Evolutionary conservation across 2,888 invertebrate species (phyloP), one percentile per base, ranked within the genome.

Genomic region (Acanthosepion esculentum): DNA sequence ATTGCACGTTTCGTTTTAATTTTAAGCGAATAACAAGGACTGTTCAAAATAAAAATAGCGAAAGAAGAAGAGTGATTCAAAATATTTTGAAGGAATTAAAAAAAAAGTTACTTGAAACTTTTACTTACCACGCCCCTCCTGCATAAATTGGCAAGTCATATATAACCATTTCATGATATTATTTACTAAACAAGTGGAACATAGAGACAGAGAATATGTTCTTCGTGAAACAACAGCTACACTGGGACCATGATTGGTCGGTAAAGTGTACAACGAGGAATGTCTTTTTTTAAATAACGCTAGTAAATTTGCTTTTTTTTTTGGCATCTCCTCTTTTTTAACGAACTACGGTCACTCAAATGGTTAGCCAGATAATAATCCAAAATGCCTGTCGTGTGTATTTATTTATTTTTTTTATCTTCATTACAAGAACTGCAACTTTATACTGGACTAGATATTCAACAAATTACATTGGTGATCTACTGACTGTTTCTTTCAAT

Each of bases 91-190:
- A n/a, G 8, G 10, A 33, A n/a, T n/a, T n/a, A 10, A 10, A n/a
- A 78, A 78, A n/a, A 15, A 78, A n/a, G 33, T n/a, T 10, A 78
- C 33, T 78, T n/a, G n/a, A n/a, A 78, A 78, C 78, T n/a, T 78
- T n/a, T 78, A 78, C 78, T 78, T 78, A 78, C 78, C 78, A 78
- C 78, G n/a, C 78, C 78, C 78, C 78, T 78, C 78, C 78, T 78
- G 78, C n/a, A 78, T 78, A 78, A 78, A 78, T 78, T 78, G 78
- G 18, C 78, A 78, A n/a, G 12, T 12, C 78, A 78, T n/a, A 78
- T 33, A 33, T 78, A n/a, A 78, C 78, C n/a, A n/a, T 78, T n/a
- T 78, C n/a, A 78, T 12, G 15, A 78, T 78, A 33, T 33, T 59
- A n/a, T 23, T 59, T 20, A 20, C 20, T 23, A 6, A 59, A 59